Evolutionary conservation across 1,140 invertebrate species (phyloP), one percentile per base, ranked within the genome.

Genomic region (Solenopsis fugax): DNA sequence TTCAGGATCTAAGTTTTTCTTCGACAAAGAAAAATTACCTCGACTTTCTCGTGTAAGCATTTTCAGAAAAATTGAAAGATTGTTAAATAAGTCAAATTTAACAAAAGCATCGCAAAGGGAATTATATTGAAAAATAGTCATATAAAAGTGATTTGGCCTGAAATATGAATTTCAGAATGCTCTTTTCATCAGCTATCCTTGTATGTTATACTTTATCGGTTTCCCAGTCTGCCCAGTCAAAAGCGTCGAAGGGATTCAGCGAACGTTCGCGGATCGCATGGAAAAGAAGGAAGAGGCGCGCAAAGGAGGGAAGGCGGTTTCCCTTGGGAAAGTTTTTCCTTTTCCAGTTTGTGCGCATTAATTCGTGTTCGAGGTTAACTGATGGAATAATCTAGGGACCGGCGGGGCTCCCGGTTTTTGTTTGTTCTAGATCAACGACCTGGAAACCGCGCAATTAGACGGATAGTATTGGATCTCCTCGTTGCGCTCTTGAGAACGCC

Each of bases 311-410:
- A 82, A 41, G 78, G 24, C 67, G 21, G 65, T 84, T 75, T 75
- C 69, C 80, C 80, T 75, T 84, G 80, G 80, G 80, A 84, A 75
- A 75, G 80, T 73, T 84, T 84, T 75, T 81, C 65, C 78, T 50
- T 56, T 60, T 72, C 24, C 45, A 56, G 64, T 29, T 52, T 37
- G 62, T 24, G 41, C 69, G 41, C 80, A 73, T 82, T 82, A 75
- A 75, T 84, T 84, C 41, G 64, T 16, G 67, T 73, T 73, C 67
- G 80, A 73, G 69, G 69, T 75, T 84, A 84, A 84, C 69, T 75
- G 60, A 85, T 52, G 75, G 82, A 78, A 65, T 54, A 65, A 85
- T 85, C 58, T 71, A 64, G 56, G 56, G 45, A 41, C 29, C 24
- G 71, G 24, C 54, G 29, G 24, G 3, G 5, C n/a, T 64, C 37